These are phyloP conservation scores for Phengaris arion DNA, from an alignment of 2,888 invertebrate genomes.

Conservation along the genomic window DNA sequence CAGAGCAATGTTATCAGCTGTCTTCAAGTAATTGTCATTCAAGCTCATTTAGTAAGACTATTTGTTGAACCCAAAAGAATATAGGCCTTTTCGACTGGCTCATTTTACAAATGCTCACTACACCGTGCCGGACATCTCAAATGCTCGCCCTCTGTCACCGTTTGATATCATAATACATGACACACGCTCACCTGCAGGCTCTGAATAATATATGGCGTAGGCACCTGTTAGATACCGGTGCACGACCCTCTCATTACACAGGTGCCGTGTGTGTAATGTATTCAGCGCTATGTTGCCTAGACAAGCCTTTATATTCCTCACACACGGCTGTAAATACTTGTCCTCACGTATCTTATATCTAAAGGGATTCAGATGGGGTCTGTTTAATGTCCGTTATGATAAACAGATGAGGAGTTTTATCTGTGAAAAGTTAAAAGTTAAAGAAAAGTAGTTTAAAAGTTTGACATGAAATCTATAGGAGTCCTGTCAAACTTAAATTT, in stretches of 20 bases:
- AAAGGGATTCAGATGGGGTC: background rate
- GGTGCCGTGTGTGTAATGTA: slow-evolving; percentile 7
- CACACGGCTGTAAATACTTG: background rate
- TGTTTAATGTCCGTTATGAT: too few relatives aligned
- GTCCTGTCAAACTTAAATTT: background rate
- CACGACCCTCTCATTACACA: slow-evolving; percentile 14
- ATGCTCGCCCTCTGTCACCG: slow-evolving; percentile 2
- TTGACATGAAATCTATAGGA: background rate
- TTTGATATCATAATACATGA: slow-evolving; percentile 21
- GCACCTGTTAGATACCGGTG: slow-evolving; percentile 11
- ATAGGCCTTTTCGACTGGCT: background rate
- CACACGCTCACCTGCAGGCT: slow-evolving; percentile 15
- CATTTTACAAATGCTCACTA: background rate
- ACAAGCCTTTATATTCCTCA: background rate
- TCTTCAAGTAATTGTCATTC: background rate
- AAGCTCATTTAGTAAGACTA: background rate
- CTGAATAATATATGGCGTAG: slow-evolving; percentile 20
- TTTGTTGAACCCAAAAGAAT: background rate
- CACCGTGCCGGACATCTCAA: slow-evolving; percentile 14
- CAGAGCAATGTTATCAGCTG: background rate
- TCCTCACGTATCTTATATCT: background rate
- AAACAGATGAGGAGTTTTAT: background rate
- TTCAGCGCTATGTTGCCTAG: slow-evolving; percentile 5
- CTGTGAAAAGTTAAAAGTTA: too few relatives aligned
- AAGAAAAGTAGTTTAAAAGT: background rate